These are phyloP conservation scores for Drosophila arizonae DNA, from an alignment of 1,140 invertebrate species.

Conservation along the genomic window DNA sequence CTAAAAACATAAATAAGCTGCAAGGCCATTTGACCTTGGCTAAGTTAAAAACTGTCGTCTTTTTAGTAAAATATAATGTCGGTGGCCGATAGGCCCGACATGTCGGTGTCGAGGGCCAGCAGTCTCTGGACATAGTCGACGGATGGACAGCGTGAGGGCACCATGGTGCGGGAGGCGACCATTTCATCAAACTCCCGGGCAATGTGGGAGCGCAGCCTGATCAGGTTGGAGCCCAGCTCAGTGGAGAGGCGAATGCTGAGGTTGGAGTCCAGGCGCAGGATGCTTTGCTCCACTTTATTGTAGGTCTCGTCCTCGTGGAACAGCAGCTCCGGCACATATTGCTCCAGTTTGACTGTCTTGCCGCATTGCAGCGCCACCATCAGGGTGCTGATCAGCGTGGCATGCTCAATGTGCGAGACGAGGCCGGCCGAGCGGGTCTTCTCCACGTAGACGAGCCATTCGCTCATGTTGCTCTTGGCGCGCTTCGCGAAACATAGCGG, in stretches of 20 bases:
- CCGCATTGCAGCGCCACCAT: conserved; percentile 45
- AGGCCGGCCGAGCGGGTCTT: conserved; percentile 22
- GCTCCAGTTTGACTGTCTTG: conserved; percentile 28
- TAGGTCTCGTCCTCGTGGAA: background rate
- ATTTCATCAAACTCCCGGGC: conserved; percentile 30
- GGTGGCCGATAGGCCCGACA: conserved; percentile 3
- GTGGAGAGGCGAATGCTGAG: conserved; percentile 19
- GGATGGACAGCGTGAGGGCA: background rate
- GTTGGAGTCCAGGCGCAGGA: conserved; percentile 45
- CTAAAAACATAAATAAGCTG: background rate
- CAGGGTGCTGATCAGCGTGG: conserved; percentile 37
- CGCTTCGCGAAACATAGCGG: background rate
- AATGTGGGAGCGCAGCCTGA: conserved; percentile 28
- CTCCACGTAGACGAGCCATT: conserved; percentile 55
- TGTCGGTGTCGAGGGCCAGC: background rate
- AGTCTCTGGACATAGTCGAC: background rate
- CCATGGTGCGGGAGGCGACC: conserved; percentile 20
- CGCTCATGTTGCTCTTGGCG: background rate
- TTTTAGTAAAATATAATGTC: conserved; percentile 1
- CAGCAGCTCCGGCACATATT: background rate
- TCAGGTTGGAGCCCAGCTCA: background rate
- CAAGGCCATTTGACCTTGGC: background rate
- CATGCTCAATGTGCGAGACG: conserved; percentile 36
- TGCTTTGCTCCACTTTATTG: background rate
- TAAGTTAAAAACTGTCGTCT: background rate